Percentiles rank a stretch among this genome's conserved stretches.
Evolutionary conservation across 37 sponge, comb jelly and placozoan genomes (phyloP).

Genomic region (Chondrilla cf. caribensis): DNA sequence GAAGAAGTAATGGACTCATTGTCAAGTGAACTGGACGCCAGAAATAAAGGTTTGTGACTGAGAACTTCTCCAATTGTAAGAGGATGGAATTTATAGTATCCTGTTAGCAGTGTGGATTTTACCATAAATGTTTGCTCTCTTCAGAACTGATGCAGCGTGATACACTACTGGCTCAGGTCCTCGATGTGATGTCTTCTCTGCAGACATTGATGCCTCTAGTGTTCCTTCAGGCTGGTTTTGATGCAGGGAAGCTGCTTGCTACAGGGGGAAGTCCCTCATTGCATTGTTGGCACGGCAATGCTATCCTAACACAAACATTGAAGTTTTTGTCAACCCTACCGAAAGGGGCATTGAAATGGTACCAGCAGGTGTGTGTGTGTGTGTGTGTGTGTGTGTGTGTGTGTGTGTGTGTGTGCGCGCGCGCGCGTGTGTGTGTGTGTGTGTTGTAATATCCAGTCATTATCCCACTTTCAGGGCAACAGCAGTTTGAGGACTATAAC

Average conservation of each 20-base stretch:
- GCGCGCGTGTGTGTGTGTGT: not conserved
- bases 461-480: too few relatives aligned
- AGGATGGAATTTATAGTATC: too few relatives aligned
- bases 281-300: not conserved
- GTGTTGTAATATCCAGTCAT: not conserved
- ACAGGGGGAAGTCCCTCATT: not conserved
- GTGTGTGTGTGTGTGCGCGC: not conserved
- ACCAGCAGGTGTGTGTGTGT: not conserved
- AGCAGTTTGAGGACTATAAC: not conserved
- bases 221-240: conserved; percentile 50
- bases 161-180: conserved; percentile 13
- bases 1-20: not conserved
- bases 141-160: not conserved
- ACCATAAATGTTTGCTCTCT: too few relatives aligned
- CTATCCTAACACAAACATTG: not conserved
- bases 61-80: too few relatives aligned
- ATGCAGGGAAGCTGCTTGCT: conserved; percentile 38
- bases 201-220: conserved; percentile 53
- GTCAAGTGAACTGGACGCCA: not conserved
- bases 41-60: not conserved
- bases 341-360: conserved; percentile 6
- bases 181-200: conserved; percentile 41
- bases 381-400: not conserved
- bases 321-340: not conserved
- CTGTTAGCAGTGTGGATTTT: too few relatives aligned